Evolutionary conservation across 2,888 invertebrate species (phyloP), one percentile per base, ranked within the genome.

Genomic region (Clostera curtula): DNA sequence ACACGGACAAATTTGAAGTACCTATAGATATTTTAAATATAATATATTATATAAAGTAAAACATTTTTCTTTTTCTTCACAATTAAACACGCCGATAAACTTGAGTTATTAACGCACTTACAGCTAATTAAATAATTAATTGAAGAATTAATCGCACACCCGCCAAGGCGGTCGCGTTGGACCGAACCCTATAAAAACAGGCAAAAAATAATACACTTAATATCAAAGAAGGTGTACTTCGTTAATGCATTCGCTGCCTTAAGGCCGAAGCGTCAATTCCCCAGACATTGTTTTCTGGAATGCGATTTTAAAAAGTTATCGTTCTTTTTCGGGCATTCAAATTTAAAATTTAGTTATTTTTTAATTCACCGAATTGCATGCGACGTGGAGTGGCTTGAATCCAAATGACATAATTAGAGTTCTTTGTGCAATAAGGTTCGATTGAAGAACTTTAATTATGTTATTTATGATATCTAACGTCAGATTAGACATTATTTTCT

Each of bases 201-300:
- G 53, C 57, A 63, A 70, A 76, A 80, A 79, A 76, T 75, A 75
- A 74, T 75, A 74, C 72, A 69, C 76, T 77, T 80, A 77, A 82
- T 82, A 80, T 80, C 75, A 77, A 79, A 80, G 69, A 62, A 76
- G 77, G 72, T 77, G 76, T 76, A 77, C 72, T 74, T 69, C 75
- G 80, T 82, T 80, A 82, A 82, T 80, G 79, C 79, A 75, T 70
- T 74, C 69, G 70, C 49, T 65, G 69, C 79, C 80, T 74, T 70
- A 58, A 73, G 80, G 80, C 71, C 50, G 53, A 42, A 51, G 55
- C 71, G 75, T 75, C 75, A 74, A 71, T 56, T 44, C 42, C 26
- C 53, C 66, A 52, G 70, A 80, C 79, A 82, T 82, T 82, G 82
- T 82, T 75, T 79, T 79, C 79, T 73, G 76, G 76, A 79, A 82